phyloP scores from a whole-genome alignment of 2,113 vertebrate species.

The Rhinichthys klamathensis region DNA sequence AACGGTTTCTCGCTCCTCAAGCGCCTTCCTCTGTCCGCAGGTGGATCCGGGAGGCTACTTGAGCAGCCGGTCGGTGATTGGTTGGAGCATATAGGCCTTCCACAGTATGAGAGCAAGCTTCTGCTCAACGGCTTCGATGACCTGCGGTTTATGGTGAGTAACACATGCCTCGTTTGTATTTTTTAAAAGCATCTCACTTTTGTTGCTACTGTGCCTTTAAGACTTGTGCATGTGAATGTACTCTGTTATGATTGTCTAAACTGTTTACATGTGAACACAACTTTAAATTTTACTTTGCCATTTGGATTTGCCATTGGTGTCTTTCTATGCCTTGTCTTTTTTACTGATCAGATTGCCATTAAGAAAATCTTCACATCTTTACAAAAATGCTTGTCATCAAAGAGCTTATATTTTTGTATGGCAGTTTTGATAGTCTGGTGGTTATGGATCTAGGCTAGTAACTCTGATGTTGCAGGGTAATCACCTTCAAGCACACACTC shows the following conservation, averaged over 20 bases:
- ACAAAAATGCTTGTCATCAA: background rate
- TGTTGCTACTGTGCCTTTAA: background rate
- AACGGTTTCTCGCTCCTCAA: slow-evolving; percentile 92
- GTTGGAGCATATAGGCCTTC: slow-evolving; percentile 93
- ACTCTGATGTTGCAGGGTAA: background rate
- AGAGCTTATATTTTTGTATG: background rate
- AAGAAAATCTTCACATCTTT: background rate
- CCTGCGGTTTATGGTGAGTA: slow-evolving; percentile 94
- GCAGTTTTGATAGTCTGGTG: background rate
- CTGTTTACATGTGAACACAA: too few relatives aligned
- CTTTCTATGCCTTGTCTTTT: background rate
- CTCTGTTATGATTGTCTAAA: too few relatives aligned
- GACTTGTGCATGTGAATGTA: too few relatives aligned
- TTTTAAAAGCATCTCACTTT: background rate
- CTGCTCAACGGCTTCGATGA: slow-evolving; percentile 97
- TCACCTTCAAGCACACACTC: background rate
- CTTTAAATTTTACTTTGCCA: too few relatives aligned
- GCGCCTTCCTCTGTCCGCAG: slow-evolving; percentile 92
- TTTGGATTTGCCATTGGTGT: background rate
- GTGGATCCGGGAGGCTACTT: slow-evolving; percentile 79
- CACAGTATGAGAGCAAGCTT: slow-evolving; percentile 96
- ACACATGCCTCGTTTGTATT: background rate
- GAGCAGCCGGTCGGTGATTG: slow-evolving; percentile 96
- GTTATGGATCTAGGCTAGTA: background rate
- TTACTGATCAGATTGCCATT: background rate